phyloP scores from a whole-genome alignment of 2,113 vertebrate genomes.

The Synchiropus splendidus region DNA sequence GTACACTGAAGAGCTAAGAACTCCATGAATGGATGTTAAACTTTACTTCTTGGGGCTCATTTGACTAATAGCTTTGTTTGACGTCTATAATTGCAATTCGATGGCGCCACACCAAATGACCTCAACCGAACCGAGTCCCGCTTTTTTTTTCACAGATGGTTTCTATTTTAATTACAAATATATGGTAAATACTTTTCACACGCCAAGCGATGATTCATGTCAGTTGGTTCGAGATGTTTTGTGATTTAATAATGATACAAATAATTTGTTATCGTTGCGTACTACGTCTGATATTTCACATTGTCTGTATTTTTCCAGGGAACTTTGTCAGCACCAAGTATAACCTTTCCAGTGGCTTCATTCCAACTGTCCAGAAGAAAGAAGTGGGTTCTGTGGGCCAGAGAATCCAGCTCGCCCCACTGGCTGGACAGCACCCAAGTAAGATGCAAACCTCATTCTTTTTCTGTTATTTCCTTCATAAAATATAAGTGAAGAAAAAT shows the following conservation, averaged over 20 bases:
- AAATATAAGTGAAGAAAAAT: no score
- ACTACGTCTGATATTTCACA: neutral
- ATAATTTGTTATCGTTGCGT: neutral
- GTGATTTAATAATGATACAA: no score
- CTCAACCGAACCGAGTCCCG: constrained; percentile 3
- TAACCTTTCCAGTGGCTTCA: constrained; percentile 69
- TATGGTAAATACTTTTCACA: neutral
- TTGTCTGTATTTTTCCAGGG: constrained; percentile 65
- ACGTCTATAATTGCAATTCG: constrained; percentile 1
- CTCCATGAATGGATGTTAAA: constrained; percentile 22
- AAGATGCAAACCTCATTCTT: constrained; percentile 24
- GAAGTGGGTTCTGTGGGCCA: constrained; percentile 88
- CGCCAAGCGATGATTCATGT: neutral
- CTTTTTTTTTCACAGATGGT: neutral
- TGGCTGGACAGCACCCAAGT: constrained; percentile 72
- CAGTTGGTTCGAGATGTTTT: no score
- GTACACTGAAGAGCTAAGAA: constrained; percentile 30
- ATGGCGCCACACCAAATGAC: constrained; percentile 22
- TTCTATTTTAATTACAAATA: no score
- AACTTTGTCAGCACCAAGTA: constrained; percentile 74
- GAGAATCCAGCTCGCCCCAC: constrained; percentile 81
- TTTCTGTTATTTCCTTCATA: neutral
- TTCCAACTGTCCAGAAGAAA: constrained; percentile 88
- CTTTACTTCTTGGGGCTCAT: constrained; percentile 12
- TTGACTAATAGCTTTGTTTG: constrained; percentile 31